A percentile compares a stretch with the other conserved stretches of the same genome.
These are phyloP conservation scores for Danaus plexippus DNA, from an alignment of 1,140 invertebrate species.

Conservation along the genomic window DNA sequence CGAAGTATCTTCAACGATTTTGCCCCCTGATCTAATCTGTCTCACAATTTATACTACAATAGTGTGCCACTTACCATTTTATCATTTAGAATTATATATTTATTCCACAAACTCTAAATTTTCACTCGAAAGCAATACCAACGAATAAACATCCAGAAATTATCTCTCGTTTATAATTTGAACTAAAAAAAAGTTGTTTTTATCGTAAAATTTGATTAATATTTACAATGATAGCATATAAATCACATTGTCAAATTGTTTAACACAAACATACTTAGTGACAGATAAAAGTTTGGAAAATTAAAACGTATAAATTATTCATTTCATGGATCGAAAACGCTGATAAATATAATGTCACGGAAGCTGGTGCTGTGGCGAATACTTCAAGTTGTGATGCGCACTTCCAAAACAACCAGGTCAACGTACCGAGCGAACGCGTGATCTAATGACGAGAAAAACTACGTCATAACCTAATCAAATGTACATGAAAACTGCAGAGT, in stretches of 20 bases:
- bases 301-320: constrained; percentile 33
- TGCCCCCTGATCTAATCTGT: too few species aligned
- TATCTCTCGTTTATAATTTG: too few species aligned
- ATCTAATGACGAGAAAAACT: constrained; percentile 44
- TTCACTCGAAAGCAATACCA: too few species aligned
- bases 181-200: too few species aligned
- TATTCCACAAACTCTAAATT: too few species aligned
- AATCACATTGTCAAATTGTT: constrained; percentile 17
- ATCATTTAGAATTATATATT: too few species aligned
- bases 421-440: constrained; percentile 53
- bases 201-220: constrained; percentile 16
- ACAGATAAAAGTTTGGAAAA: constrained; percentile 27
- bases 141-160: too few species aligned
- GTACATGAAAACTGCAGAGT: constrained; percentile 17
- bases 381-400: constrained; percentile 19
- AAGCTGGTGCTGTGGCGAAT: constrained; percentile 22
- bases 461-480: constrained; percentile 47
- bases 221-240: constrained; percentile 22
- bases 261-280: constrained; percentile 27
- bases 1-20: too few species aligned
- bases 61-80: too few species aligned
- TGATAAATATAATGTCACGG: constrained; percentile 43
- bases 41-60: too few species aligned
- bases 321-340: constrained; percentile 17
- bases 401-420: constrained; percentile 65